Base-by-base conservation (phyloP, 2,113 vertebrate genomes). In the Labrus mixtus region DNA sequence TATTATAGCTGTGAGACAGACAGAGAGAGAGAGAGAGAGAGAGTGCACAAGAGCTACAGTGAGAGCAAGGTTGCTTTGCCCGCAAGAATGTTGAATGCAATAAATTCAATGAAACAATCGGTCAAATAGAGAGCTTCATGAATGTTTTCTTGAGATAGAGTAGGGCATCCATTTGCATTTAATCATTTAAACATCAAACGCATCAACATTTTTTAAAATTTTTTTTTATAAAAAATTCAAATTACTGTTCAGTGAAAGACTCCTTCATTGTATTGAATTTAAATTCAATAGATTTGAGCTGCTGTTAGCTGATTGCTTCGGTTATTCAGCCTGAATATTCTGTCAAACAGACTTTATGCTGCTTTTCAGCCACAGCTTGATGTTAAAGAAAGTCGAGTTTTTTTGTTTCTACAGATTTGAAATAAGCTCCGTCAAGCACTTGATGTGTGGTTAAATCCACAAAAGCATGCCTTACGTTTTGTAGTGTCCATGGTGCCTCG, bases 131-230 rank as follows among this genome's bases (percentile, higher is more conserved):
- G n/a, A 11, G 67, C 23, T 33, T 17, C 19, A 20, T 46, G 43
- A 65, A 77, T 62, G 37, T 76, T 78, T 1, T 62, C 51, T 67
- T 59, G 36, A 55, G 48, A 65, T 8, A 17, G 37, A 62, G 61
- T 11, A 50, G 56, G 29, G 56, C 70, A 25, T 33, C 17, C 4
- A 17, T 71, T 36, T 77, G 57, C 39, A 60, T 76, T 75, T 68
- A 67, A 65, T 81, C 53, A 79, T 56, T 53, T 71, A 76, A 63
- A 63, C n/a, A n/a, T n/a, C n/a, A n/a, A n/a, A n/a, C n/a, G n/a
- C n/a, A n/a, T n/a, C n/a, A n/a, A n/a, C n/a, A n/a, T n/a, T n/a
- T n/a, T n/a, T n/a, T n/a, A n/a, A n/a, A n/a, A n/a, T n/a, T n/a
- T n/a, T n/a, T n/a, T n/a, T n/a, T n/a, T n/a, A n/a, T n/a, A n/a